A percentile compares a stretch with the other conserved stretches of the same genome.
These are phyloP conservation scores for Pseudopleuronectes americanus DNA, from an alignment of 2,797 vertebrate genomes.

Conservation along the genomic window DNA sequence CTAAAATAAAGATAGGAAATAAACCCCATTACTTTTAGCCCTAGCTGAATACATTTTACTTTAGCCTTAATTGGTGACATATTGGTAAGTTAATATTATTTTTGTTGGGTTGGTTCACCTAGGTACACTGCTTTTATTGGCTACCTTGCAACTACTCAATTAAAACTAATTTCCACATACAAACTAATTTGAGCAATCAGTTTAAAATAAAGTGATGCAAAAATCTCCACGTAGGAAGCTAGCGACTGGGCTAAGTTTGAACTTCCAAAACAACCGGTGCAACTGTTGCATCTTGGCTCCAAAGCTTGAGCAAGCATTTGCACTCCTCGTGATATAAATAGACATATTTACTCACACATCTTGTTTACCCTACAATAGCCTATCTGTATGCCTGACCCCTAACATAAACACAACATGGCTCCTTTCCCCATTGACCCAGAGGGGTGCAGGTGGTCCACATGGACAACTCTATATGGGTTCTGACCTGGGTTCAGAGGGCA, in stretches of 20 bases:
- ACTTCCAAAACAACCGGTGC: conserved; percentile 1
- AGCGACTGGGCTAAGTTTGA: neutral
- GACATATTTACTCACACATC: conserved; percentile 75
- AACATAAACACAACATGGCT: conserved; percentile 78
- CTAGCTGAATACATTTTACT: too few relatives aligned
- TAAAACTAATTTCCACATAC: neutral
- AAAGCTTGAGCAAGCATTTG: conserved; percentile 28
- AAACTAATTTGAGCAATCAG: neutral
- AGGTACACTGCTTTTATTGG: neutral
- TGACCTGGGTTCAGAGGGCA: conserved; percentile 84
- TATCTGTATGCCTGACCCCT: conserved; percentile 74
- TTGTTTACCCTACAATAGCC: conserved; percentile 64
- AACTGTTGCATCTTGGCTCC: conserved; percentile 16
- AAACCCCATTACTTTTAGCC: too few relatives aligned
- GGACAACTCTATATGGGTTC: conserved; percentile 74
- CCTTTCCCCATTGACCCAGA: conserved; percentile 66
- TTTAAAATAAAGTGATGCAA: neutral
- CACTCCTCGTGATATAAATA: conserved; percentile 73
- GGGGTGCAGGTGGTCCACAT: conserved; percentile 81
- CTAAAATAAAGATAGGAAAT: too few relatives aligned
- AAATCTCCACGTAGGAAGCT: neutral
- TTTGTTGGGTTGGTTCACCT: conserved; percentile 1
- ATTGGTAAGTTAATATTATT: neutral
- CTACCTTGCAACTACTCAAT: neutral
- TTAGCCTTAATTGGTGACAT: too few relatives aligned